Conservation (phyloP, 2,113 vertebrate species). For the Beaufortia kweichowensis region DNA sequence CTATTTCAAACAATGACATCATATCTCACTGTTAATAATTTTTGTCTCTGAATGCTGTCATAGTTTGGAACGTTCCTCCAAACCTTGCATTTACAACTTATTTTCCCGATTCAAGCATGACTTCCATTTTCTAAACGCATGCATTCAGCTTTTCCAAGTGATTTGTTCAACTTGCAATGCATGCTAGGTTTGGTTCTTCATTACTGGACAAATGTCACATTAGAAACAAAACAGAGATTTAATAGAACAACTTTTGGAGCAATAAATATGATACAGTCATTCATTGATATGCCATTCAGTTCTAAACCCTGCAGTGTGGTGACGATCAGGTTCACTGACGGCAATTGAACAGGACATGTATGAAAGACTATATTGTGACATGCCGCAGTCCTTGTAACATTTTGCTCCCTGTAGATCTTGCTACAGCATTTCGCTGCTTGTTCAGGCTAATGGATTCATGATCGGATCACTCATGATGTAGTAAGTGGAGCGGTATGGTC, state of each 20-base stretch:
- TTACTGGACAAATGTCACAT: slow-evolving; percentile 7
- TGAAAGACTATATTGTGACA: neutral
- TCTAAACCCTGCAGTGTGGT: slow-evolving; percentile 16
- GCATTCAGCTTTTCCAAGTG: slow-evolving; percentile 33
- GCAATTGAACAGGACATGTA: slow-evolving; percentile 7
- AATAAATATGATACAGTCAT: neutral
- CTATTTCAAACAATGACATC: slow-evolving; percentile 13
- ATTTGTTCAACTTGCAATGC: neutral
- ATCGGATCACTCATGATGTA: slow-evolving; percentile 8
- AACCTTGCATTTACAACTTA: neutral
- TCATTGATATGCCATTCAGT: neutral
- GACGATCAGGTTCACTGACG: slow-evolving; percentile 10
- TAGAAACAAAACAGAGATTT: neutral
- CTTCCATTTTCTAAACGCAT: slow-evolving; percentile 33
- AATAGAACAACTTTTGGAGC: neutral
- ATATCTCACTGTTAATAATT: neutral
- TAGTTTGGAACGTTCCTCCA: neutral
- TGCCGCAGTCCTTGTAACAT: slow-evolving; percentile 30
- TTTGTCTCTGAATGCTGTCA: neutral
- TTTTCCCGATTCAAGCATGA: slow-evolving; percentile 27
- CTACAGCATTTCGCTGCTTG: slow-evolving; percentile 10
- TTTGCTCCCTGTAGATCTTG: slow-evolving; percentile 3
- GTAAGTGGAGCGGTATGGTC: neutral
- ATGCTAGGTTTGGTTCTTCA: neutral
- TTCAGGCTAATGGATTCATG: slow-evolving; percentile 1